These are phyloP conservation scores for Eupelmus urozonus DNA, from an alignment of 2,888 invertebrate species.

Conservation along the genomic window DNA sequence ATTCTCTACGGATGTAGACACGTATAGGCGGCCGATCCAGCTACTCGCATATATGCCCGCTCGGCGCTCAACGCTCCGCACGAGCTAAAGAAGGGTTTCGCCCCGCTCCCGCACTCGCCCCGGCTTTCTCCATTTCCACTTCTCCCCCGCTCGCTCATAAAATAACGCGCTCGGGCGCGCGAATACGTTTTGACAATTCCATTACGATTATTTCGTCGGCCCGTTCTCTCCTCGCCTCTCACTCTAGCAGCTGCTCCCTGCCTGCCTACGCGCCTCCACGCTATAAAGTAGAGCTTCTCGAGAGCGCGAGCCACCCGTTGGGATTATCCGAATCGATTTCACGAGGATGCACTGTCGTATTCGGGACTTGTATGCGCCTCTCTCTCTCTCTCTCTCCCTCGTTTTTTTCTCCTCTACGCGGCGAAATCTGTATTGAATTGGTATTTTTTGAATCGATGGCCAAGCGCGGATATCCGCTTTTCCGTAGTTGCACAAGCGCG, in stretches of 20 bases:
- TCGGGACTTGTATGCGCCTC: neutral
- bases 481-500: too few relatives aligned
- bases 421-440: constrained; percentile 53
- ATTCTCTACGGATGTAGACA: constrained; percentile 73
- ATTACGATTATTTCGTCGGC: constrained; percentile 75
- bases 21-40: neutral
- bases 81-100: constrained; percentile 69
- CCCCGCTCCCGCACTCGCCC: constrained; percentile 28
- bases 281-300: constrained; percentile 23
- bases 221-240: constrained; percentile 53
- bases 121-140: constrained; percentile 61
- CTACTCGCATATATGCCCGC: neutral
- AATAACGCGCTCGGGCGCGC: constrained; percentile 69
- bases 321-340: constrained; percentile 59
- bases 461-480: constrained; percentile 20
- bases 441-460: constrained; percentile 53
- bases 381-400: neutral
- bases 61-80: constrained; percentile 55
- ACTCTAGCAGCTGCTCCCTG: constrained; percentile 69
- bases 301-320: constrained; percentile 30
- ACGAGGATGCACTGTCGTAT: constrained; percentile 29
- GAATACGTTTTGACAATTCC: constrained; percentile 77
- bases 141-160: constrained; percentile 71
- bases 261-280: neutral
- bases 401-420: constrained; percentile 17